These are phyloP conservation scores for Exaiptasia diaphana DNA, from an alignment of 64 coral and sea anemone species.

Conservation along the genomic window DNA sequence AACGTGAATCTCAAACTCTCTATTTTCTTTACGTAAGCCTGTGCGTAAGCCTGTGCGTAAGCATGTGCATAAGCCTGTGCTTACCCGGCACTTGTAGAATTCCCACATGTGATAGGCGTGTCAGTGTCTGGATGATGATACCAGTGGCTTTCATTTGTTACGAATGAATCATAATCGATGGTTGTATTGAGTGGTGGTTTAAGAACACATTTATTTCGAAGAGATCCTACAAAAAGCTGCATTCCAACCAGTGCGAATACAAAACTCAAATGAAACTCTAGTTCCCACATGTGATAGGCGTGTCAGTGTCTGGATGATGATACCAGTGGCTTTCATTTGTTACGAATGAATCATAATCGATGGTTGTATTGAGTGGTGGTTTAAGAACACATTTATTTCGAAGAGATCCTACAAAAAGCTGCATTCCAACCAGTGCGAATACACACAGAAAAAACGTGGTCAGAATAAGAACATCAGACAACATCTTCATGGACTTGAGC, in stretches of 20 bases:
- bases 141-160: no score
- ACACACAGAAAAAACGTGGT: slow-evolving; percentile 88
- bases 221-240: slow-evolving; percentile 88
- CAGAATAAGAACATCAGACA: slow-evolving; percentile 82
- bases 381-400: slow-evolving; percentile 76
- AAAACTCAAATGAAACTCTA: no score
- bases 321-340: slow-evolving; percentile 50
- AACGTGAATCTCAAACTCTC: no score
- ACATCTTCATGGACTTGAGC: slow-evolving; percentile 89
- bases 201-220: slow-evolving; percentile 83
- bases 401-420: slow-evolving; percentile 86
- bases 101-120: slow-evolving; percentile 55
- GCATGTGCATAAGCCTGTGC: not conserved
- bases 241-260: slow-evolving; percentile 91
- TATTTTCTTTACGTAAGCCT: no score
- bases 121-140: slow-evolving; percentile 8
- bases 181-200: not conserved
- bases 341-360: slow-evolving; percentile 38
- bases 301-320: not conserved
- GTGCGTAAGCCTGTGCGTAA: not conserved
- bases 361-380: not conserved
- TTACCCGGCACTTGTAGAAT: slow-evolving; percentile 69
- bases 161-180: slow-evolving; percentile 38
- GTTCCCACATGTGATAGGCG: slow-evolving; percentile 32
- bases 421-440: slow-evolving; percentile 90